A percentile compares a stretch with the other conserved stretches of the same genome.
Conservation (phyloP, 2,888 invertebrate genomes). For the Shargacucullia verbasci region DNA sequence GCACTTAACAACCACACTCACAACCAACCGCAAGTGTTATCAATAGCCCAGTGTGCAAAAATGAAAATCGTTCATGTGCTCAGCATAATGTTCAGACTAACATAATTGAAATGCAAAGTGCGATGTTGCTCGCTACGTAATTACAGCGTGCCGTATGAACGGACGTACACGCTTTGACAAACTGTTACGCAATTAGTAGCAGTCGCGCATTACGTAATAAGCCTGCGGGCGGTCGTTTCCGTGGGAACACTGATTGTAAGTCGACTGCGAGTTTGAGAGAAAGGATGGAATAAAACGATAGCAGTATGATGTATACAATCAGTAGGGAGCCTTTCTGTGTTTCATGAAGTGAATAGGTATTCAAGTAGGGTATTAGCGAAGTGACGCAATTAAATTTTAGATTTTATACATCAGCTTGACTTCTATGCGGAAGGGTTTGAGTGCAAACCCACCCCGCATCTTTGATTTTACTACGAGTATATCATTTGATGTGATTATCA, state of each 20-base stretch:
- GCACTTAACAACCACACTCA: not conserved
- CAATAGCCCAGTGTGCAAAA: constrained; percentile 36
- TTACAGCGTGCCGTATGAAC: constrained; percentile 59
- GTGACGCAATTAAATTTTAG: too few species aligned
- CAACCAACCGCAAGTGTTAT: constrained; percentile 7
- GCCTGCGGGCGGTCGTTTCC: constrained; percentile 44
- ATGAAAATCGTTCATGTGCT: constrained; percentile 29
- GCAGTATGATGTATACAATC: too few species aligned
- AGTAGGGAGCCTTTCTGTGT: too few species aligned
- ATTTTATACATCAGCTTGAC: too few species aligned
- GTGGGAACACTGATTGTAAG: constrained; percentile 28
- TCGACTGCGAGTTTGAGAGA: constrained; percentile 11
- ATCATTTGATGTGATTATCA: too few species aligned
- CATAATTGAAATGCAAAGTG: constrained; percentile 67
- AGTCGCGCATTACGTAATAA: constrained; percentile 67
- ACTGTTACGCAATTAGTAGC: constrained; percentile 68
- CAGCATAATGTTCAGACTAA: constrained; percentile 22
- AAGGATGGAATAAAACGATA: too few species aligned
- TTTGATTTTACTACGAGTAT: too few species aligned
- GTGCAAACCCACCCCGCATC: too few species aligned
- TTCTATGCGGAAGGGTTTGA: too few species aligned
- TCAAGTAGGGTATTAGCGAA: too few species aligned
- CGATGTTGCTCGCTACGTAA: constrained; percentile 60
- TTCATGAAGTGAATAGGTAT: too few species aligned
- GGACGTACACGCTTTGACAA: constrained; percentile 69